Percentiles rank a stretch among this genome's conserved stretches.
These are phyloP conservation scores for Venturia canescens DNA, from an alignment of 1,140 invertebrate species.

Conservation along the genomic window DNA sequence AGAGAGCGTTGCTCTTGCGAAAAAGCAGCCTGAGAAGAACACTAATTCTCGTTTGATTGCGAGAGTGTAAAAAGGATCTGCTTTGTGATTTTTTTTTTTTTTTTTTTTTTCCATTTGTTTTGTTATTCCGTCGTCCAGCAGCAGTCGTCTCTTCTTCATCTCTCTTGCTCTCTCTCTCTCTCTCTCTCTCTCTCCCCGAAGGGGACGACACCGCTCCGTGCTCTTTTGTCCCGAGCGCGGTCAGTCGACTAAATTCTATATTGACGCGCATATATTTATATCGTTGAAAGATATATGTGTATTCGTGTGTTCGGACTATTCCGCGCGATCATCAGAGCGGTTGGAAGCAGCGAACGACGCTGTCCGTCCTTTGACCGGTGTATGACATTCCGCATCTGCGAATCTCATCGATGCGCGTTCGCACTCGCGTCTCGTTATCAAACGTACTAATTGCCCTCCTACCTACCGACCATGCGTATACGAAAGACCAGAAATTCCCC, in stretches of 20 bases:
- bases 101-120: neutral
- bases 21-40: constrained; percentile 8
- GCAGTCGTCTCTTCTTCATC: neutral
- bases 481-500: neutral
- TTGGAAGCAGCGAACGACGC: constrained; percentile 8
- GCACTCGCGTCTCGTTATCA: constrained; percentile 18
- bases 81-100: neutral
- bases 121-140: neutral
- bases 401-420: constrained; percentile 27
- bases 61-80: constrained; percentile 32
- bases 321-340: constrained; percentile 6
- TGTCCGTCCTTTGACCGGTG: constrained; percentile 26
- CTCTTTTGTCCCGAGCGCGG: constrained; percentile 25
- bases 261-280: neutral
- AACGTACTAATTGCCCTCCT: constrained; percentile 24
- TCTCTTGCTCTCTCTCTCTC: constrained; percentile 18
- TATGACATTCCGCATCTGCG: constrained; percentile 28
- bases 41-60: constrained; percentile 69
- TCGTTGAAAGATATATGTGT: neutral
- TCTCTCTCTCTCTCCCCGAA: neutral
- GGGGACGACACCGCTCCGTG: neutral
- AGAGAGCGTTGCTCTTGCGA: neutral
- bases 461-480: too few relatives aligned
- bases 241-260: neutral
- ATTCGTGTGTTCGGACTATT: neutral